Percentiles rank a stretch among this genome's conserved stretches.
Evolutionary conservation across 2,113 vertebrate genomes (phyloP).

Genomic region (Nicator chloris): DNA sequence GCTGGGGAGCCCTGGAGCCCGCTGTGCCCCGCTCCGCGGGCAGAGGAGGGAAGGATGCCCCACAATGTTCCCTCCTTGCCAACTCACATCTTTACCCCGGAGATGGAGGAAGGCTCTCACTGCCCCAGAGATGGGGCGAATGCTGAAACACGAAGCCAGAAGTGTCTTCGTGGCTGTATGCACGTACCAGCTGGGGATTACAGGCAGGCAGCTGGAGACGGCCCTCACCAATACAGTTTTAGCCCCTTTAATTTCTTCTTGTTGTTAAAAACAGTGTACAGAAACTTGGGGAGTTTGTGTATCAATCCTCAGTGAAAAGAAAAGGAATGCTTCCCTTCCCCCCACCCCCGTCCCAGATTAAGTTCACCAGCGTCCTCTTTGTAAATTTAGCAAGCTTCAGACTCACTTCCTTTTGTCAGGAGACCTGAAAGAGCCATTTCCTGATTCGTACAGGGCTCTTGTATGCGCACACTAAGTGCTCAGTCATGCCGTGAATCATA

Average conservation of each 20-base stretch:
- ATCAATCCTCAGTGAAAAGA: neutral
- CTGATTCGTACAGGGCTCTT: constrained; percentile 4
- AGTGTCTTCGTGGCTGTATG: neutral
- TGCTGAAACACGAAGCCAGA: neutral
- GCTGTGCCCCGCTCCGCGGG: fast-evolving
- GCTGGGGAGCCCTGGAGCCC: fast-evolving
- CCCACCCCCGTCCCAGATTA: neutral
- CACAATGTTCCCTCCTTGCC: neutral
- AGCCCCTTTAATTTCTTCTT: neutral
- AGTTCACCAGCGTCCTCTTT: neutral
- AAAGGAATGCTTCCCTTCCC: neutral
- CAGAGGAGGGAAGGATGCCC: neutral
- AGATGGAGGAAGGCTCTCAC: fast-evolving
- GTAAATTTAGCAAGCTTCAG: constrained; percentile 12
- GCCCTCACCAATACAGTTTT: neutral
- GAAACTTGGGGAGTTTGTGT: neutral
- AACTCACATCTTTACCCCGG: fast-evolving
- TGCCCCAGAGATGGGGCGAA: neutral
- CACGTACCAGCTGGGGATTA: neutral
- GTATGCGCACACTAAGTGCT: constrained; percentile 17
- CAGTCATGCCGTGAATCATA: constrained; percentile 38
- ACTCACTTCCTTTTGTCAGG: constrained; percentile 51
- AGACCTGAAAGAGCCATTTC: constrained; percentile 52
- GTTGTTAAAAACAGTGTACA: neutral
- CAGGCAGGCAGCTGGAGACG: neutral